Base-by-base conservation (phyloP, 2,113 vertebrate species). In the Ginglymostoma cirratum region DNA sequence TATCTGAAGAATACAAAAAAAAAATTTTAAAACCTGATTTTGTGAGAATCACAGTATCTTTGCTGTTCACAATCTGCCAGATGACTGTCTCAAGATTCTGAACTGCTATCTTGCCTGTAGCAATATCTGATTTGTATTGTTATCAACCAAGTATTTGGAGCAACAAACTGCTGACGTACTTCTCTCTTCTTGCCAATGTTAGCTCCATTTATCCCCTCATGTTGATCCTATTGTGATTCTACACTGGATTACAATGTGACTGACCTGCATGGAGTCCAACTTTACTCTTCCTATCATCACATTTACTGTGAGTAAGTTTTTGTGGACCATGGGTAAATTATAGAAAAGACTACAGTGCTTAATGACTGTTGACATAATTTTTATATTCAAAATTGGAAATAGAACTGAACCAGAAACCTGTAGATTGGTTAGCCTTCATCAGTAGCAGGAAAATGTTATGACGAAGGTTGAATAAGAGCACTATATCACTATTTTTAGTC, bases 1-100 rank as follows among this genome's bases (percentile, higher is more conserved):
- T 90, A 90, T 17, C 87, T 90, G 52, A 90, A 52, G 80, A n/a
- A 90, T 90, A 65, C 27, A 90, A 90, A 38, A 90, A 52, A 89
- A 55, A 55, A 24, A 2, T 34, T 17, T 61, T 0, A 42, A 90
- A n/a, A 12, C 48, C 8, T 61, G 87, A 52, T 90, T 90, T 90
- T 52, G 30, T 61, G 45, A 34, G 12, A 89, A 34, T 14, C 12
- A 24, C 42, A 55, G 55, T 55, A 61, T 30, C 38, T 5, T 83
- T 42, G 7, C 38, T 83, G 80, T 45, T n/a, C 42, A 83, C 42
- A 80, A 19, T 83, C 38, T 21, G 80, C 17, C 38, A 19, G 3
- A 45, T 45, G 48, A 48, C 48, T 48, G 48, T 30, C 27, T 89
- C 48, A 48, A 55, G 45, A 3, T 89, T 89, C 52, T 3, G 3